These are phyloP conservation scores for Pseudachorutes palmiensis DNA, from an alignment of 1,140 invertebrate species.

Conservation along the genomic window DNA sequence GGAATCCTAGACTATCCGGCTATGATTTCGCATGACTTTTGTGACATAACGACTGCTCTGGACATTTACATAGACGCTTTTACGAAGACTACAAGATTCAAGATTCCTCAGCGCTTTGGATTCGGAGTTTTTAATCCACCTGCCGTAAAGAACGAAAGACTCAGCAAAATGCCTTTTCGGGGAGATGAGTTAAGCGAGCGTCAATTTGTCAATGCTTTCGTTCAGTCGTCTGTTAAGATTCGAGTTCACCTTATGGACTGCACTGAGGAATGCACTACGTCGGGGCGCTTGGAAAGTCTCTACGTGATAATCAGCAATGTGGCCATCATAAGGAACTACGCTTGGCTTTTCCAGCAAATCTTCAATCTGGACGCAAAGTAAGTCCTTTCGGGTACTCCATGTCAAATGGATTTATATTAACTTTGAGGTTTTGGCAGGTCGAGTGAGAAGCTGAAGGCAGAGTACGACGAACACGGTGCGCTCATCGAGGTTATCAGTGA, in stretches of 20 bases:
- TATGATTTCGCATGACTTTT: constrained; percentile 37
- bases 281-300: constrained; percentile 35
- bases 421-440: constrained; percentile 21
- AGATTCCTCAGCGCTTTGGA: constrained; percentile 28
- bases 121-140: constrained; percentile 22
- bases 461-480: constrained; percentile 63
- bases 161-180: constrained; percentile 36
- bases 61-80: constrained; percentile 36
- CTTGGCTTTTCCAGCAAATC: constrained; percentile 35
- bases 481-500: constrained; percentile 72
- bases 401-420: constrained; percentile 11
- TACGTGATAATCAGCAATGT: constrained; percentile 37
- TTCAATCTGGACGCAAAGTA: constrained; percentile 36
- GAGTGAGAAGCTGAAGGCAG: constrained; percentile 30
- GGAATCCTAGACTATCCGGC: constrained; percentile 35
- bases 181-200: constrained; percentile 34
- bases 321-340: constrained; percentile 35
- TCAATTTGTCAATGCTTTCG: constrained; percentile 36
- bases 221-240: constrained; percentile 29
- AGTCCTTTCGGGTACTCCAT: constrained; percentile 11
- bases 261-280: constrained; percentile 27
- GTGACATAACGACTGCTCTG: constrained; percentile 35
- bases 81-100: constrained; percentile 23
- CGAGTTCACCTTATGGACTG: constrained; percentile 33
- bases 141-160: constrained; percentile 25